Evolutionary conservation across 2,797 vertebrate species (phyloP), one percentile per base, ranked within the genome.

Genomic region (Molossus alvarezi): DNA sequence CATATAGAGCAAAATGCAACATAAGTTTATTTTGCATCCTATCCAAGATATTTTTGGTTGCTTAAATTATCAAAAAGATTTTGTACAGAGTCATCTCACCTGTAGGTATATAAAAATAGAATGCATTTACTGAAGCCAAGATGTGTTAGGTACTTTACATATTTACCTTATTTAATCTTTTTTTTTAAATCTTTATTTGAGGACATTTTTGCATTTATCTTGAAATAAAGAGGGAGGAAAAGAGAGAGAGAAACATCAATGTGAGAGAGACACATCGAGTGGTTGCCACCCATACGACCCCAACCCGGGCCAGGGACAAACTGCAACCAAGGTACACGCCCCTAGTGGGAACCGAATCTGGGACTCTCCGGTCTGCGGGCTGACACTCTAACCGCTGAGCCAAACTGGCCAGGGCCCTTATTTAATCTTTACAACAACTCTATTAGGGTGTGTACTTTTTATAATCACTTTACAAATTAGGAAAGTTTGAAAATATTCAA

Each of bases 1-100:
- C n/a, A 73, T 41, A 86, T 45, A 90, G 0, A 93, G 27, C n/a
- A 95, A 80, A 95, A 94, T 93, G 84, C 51, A 97, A 67, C 3
- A 27, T 23, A 90, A 60, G 62, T 79, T 86, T 96, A 15, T 82
- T 96, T 93, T 76, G 29, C 82, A 80, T 90, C 5, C 33, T 94
- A 83, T 77, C 4, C 29, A 75, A 95, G 25, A 48, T 77, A 94
- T 91, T 95, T 90, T 90, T 75, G 60, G 25, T 93, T 89, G 60
- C 57, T 75, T 85, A 94, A 91, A 23, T 77, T 81, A 82, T 29
- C 69, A 82, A 37, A 92, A 82, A 76, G 71, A 90, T 75, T 95
- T 87, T 93, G 23, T 91, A 80, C 8, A 90, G 37, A 89, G 94
- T 20, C 45, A 23, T 58, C 60, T 90, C 1, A 3, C 8, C 29